Evolutionary conservation across 1,140 invertebrate genomes (phyloP), one percentile per base, ranked within the genome.

Genomic region (Drosophila repleta): DNA sequence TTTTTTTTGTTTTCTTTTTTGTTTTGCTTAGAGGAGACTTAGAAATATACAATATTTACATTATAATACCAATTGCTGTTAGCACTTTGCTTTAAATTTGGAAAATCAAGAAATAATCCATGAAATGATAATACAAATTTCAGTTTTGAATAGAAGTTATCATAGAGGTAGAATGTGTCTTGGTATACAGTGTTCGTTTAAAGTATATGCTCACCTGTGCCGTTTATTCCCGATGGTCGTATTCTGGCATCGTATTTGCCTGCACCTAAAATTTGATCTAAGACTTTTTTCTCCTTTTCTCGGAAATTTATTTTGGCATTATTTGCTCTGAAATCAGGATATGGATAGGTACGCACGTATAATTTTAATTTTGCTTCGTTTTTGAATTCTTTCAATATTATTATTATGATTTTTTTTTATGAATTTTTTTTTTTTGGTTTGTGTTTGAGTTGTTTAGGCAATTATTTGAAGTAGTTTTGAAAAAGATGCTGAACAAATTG

Each of bases 211-310:
- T 95, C 93, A 97, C 97, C 97, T 95, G 96, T 97, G 90, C 96
- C 96, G 92, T 98, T 98, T 92, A 97, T 95, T 75, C 97, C 97
- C 58, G 96, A 97, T 45, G 97, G 97, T 91, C 97, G 93, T 91
- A 98, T 98, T 79, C 97, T 93, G 69, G 97, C 97, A 93, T 98
- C 97, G 94, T 98, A 98, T 74, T 96, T 94, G 74, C 96, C 96
- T 66, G 96, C 95, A 73, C 97, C 97, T 78, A 98, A 94, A 92
- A 98, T 98, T 92, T 96, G 95, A 93, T 98, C 97, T 92, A 98
- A 93, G 81, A 98, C 96, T 93, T 97, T 95, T 92, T 98, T 98
- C 93, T 98, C 97, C 92, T 97, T 98, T 94, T 97, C 96, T 77
- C 97, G 94, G 93, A 96, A 97, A 93, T 97, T 97, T 91, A 96